Conservation (phyloP, 1,140 invertebrate species). For the Thaumatotibia leucotreta region DNA sequence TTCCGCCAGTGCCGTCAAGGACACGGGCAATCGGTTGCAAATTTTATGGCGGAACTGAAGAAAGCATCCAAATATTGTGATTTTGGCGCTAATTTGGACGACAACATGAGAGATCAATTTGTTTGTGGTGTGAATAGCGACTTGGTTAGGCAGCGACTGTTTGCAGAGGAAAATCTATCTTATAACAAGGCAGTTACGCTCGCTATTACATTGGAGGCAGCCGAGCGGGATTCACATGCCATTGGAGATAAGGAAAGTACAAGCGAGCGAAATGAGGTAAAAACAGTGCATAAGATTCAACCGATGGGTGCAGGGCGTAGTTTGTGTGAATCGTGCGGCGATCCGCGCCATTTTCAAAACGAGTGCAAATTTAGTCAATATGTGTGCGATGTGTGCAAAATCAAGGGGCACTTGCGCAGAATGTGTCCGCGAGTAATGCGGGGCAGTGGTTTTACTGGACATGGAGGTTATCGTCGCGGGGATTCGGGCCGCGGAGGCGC, state of each 20-base stretch:
- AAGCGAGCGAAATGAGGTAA: neutral
- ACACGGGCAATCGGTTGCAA: neutral
- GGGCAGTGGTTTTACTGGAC: neutral
- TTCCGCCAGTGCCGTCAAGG: slow-evolving; percentile 8
- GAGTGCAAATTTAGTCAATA: neutral
- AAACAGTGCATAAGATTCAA: neutral
- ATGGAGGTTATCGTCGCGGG: too few species aligned
- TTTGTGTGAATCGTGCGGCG: too few species aligned
- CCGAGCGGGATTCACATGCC: slow-evolving; percentile 9
- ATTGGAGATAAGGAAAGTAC: neutral
- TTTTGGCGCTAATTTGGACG: neutral
- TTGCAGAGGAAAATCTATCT: slow-evolving; percentile 8
- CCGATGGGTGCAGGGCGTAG: neutral
- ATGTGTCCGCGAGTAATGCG: neutral
- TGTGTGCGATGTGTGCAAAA: neutral
- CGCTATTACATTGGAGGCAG: slow-evolving; percentile 1
- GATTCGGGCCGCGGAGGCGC: too few species aligned
- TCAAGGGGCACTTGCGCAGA: neutral
- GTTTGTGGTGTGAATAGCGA: slow-evolving; percentile 15
- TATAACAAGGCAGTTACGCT: slow-evolving; percentile 9
- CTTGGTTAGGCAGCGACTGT: neutral
- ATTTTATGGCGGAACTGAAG: slow-evolving; percentile 13
- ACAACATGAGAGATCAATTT: slow-evolving; percentile 16
- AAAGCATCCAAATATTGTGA: slow-evolving; percentile 9
- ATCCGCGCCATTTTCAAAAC: neutral